Conservation (phyloP, 2,797 vertebrate species). For the Anguilla marmorata region DNA sequence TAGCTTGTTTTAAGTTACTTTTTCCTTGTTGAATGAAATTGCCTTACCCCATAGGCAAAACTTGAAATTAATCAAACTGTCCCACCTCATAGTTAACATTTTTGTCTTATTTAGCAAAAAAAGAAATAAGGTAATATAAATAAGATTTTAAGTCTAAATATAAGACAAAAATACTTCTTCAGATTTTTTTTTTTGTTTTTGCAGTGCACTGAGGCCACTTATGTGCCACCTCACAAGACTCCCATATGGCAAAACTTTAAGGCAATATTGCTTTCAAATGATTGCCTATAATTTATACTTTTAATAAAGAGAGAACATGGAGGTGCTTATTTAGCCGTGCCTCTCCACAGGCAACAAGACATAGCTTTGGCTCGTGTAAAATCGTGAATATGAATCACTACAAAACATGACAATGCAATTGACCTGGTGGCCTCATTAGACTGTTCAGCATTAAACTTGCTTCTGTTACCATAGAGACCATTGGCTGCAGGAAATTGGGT, state of each 20-base stretch:
- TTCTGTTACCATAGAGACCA: conserved; percentile 38
- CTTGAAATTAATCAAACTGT: neutral
- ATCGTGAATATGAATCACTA: neutral
- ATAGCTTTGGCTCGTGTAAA: neutral
- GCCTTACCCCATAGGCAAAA: neutral
- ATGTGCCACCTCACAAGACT: neutral
- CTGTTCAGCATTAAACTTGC: conserved; percentile 10
- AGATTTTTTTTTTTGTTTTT: neutral
- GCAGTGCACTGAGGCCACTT: neutral
- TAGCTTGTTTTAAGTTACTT: neutral
- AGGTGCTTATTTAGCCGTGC: neutral
- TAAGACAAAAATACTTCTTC: neutral
- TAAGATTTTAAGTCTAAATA: neutral
- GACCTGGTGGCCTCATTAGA: neutral
- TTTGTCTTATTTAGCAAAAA: neutral
- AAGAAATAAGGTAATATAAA: neutral
- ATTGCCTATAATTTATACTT: neutral
- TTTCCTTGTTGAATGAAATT: neutral
- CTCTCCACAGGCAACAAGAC: neutral
- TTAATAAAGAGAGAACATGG: neutral
- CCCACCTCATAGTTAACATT: no score
- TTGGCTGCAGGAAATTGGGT: conserved; percentile 47
- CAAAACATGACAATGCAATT: conserved; percentile 11
- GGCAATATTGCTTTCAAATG: neutral
- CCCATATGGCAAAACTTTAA: neutral